phyloP scores from a whole-genome alignment of 2,113 vertebrate species.

The Dipodomys stephensi region DNA sequence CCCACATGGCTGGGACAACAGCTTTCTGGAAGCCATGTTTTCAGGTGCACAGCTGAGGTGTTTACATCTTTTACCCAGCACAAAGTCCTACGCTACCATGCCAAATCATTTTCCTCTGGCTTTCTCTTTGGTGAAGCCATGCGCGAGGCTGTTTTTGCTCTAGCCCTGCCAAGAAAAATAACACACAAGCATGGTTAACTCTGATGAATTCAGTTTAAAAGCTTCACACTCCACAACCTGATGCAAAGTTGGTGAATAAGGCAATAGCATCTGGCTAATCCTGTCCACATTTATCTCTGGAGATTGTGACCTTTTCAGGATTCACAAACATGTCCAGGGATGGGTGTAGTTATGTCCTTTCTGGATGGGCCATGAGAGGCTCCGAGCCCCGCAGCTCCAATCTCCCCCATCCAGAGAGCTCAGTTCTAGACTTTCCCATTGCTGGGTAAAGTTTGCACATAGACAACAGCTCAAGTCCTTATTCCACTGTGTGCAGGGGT shows the following conservation, averaged over 20 bases:
- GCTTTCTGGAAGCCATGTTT: no score
- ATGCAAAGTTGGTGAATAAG: background rate
- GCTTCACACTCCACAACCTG: background rate
- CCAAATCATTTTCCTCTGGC: background rate
- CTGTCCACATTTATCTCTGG: background rate
- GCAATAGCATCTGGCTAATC: background rate
- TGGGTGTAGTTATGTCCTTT: background rate
- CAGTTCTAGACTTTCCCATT: background rate
- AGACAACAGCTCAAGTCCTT: background rate
- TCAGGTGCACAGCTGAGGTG: no score
- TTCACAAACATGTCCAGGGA: background rate
- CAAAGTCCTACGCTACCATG: background rate
- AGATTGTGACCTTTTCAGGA: background rate
- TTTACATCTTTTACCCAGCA: background rate
- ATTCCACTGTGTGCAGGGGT: background rate
- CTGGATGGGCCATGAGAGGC: no score
- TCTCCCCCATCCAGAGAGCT: no score
- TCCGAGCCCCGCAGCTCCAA: no score
- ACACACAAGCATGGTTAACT: background rate
- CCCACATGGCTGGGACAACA: no score
- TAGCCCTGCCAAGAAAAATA: background rate
- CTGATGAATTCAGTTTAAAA: constrained; percentile 24
- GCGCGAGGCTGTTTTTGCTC: background rate
- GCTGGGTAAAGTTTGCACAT: background rate
- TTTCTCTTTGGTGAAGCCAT: background rate